Base-by-base conservation (phyloP, 2,888 invertebrate species). In the Microplitis deprimator region DNA sequence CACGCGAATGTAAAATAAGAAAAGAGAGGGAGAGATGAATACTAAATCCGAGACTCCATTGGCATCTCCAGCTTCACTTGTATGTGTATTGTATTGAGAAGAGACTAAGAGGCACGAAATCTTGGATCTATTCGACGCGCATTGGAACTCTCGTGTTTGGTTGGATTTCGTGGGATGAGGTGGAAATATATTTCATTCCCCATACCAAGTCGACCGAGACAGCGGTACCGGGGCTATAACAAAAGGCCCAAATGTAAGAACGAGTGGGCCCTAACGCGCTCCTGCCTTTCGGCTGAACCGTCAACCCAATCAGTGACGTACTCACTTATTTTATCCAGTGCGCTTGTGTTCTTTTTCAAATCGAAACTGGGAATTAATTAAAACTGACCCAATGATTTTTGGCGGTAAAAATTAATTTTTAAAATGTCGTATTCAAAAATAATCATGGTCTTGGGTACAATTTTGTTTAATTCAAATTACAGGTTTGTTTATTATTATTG, bases 171-270 rank as follows among this genome's bases (percentile, higher is more conserved):
- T 65, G 69, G 72, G 70, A 71, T 71, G 69, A 68, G 70, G 73
- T 68, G 39, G 69, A 65, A 79, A 68, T 82, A 86, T 86, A 85
- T 86, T 85, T 85, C 84, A 84, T 84, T 84, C 82, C 50, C 50
- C 50, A 50, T 50, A 8, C 50, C 50, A 8, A 5, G 7, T 8
- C 50, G 10, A 50, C 50, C 73, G 80, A 77, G 79, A 78, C 80
- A 78, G 85, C 83, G 83, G 83, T 83, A 83, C 84, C 20, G 39
- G 61, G 60, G 41, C 67, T 38, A 39, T 41, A 77, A 85, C 84
- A 87, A 87, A 85, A 85, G 85, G 84, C 85, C 82, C 86, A 85
- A 85, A 81, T 81, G 86, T 85, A 85, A 85, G 84, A 84, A 76
- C 65, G 41, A 50, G 74, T 38, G 77, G 79, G 81, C 79, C 82